Percentiles rank a stretch among this genome's conserved stretches.
These are phyloP conservation scores for Pelodiscus sinensis DNA, from an alignment of 2,113 vertebrate species.

Conservation along the genomic window DNA sequence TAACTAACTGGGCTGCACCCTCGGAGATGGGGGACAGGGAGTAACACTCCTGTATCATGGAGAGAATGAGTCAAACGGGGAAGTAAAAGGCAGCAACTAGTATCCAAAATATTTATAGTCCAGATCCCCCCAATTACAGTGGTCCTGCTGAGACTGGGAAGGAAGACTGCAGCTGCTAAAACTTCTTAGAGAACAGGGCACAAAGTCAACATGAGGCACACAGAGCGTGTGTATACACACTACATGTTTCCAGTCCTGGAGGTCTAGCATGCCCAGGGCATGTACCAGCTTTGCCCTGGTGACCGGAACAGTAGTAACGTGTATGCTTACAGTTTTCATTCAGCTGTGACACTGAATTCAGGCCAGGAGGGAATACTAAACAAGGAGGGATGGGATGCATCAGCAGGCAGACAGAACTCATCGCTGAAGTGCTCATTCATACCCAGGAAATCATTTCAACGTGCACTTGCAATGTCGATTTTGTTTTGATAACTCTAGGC, in stretches of 20 bases:
- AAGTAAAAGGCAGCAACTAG: not conserved
- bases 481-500: not conserved
- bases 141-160: not conserved
- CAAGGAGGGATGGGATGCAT: not conserved
- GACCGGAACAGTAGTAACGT: not conserved
- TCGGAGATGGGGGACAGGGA: not conserved
- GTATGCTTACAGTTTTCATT: not conserved
- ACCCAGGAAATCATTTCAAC: not conserved
- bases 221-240: no score
- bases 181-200: not conserved
- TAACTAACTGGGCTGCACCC: not conserved
- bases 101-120: not conserved
- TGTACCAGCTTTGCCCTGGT: not conserved
- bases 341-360: not conserved
- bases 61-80: not conserved
- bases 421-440: not conserved
- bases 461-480: not conserved
- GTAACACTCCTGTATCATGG: not conserved
- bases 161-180: not conserved
- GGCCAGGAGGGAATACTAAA: not conserved
- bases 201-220: not conserved
- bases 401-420: not conserved
- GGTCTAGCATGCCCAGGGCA: not conserved
- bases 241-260: not conserved
- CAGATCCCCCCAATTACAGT: not conserved